These are phyloP conservation scores for Bembecia ichneumoniformis DNA, from an alignment of 2,888 invertebrate genomes.

Conservation along the genomic window DNA sequence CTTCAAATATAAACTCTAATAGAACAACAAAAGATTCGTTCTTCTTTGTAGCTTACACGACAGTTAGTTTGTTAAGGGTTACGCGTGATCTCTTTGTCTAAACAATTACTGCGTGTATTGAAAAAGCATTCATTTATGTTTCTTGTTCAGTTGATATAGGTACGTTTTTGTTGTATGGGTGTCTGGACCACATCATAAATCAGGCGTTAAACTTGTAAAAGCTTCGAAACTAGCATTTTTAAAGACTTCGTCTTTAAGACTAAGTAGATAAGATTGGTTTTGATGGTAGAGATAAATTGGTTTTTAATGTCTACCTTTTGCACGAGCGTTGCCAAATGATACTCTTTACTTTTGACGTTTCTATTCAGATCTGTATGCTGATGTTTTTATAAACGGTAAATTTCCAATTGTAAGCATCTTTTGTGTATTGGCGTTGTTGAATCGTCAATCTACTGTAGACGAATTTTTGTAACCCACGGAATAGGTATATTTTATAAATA, in stretches of 20 bases:
- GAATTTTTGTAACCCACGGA: no score
- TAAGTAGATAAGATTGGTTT: conserved; percentile 7
- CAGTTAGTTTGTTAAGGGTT: conserved; percentile 17
- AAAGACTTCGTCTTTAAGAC: conserved; percentile 20
- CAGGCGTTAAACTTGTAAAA: conserved; percentile 39
- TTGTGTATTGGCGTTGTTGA: conserved; percentile 42
- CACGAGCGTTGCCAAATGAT: conserved; percentile 42
- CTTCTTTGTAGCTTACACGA: conserved; percentile 9
- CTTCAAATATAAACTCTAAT: conserved; percentile 10
- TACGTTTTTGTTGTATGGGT: conserved; percentile 61
- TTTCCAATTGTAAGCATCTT: conserved; percentile 44
- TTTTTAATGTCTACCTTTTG: conserved; percentile 16
- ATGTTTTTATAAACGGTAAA: conserved; percentile 60
- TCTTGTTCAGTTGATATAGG: conserved; percentile 63
- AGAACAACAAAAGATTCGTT: conserved; percentile 12
- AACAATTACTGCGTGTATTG: conserved; percentile 67
- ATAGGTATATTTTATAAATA: no score
- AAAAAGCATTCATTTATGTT: conserved; percentile 64
- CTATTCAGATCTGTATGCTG: conserved; percentile 43
- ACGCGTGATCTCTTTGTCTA: conserved; percentile 50
- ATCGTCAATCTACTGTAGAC: conserved; percentile 9
- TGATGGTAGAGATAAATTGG: conserved; percentile 9
- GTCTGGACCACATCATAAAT: conserved; percentile 68
- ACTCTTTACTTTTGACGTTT: conserved; percentile 52
- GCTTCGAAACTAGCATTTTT: conserved; percentile 19